Conservation (phyloP, 2,888 invertebrate species). For the Clistopyga incitator region DNA sequence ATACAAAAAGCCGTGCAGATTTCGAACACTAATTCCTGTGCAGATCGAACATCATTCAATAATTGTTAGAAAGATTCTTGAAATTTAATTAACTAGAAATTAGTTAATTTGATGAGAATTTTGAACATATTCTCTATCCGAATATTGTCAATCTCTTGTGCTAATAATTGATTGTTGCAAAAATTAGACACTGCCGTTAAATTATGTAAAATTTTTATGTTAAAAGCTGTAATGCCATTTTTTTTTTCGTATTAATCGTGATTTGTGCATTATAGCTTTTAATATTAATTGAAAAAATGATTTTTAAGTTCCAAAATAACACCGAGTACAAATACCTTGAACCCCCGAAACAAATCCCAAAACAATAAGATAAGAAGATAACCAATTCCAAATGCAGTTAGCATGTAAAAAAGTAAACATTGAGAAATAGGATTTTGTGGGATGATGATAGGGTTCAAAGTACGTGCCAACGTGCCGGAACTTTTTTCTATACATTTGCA, state of each 20-base stretch:
- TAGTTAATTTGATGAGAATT: too few species aligned
- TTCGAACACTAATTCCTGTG: background rate
- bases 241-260: background rate
- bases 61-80: too few species aligned
- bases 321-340: constrained; percentile 71
- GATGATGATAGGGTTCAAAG: constrained; percentile 73
- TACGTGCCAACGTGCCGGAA: constrained; percentile 67
- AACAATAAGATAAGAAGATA: constrained; percentile 44
- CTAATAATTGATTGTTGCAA: constrained; percentile 9
- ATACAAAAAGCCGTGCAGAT: background rate
- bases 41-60: too few species aligned
- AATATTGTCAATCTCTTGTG: too few species aligned
- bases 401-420: constrained; percentile 18
- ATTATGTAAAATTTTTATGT: constrained; percentile 51
- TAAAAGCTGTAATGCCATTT: constrained; percentile 68
- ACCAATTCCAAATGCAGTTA: constrained; percentile 44
- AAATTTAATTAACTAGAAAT: too few species aligned
- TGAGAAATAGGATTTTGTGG: constrained; percentile 56
- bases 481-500: constrained; percentile 14
- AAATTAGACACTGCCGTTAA: constrained; percentile 77
- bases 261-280: constrained; percentile 52
- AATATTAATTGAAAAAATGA: constrained; percentile 43
- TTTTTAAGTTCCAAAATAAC: constrained; percentile 42
- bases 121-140: too few species aligned
- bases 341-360: constrained; percentile 66